Evolutionary conservation across 2,888 invertebrate species (phyloP).

Genomic region (Spilarctia lutea): DNA sequence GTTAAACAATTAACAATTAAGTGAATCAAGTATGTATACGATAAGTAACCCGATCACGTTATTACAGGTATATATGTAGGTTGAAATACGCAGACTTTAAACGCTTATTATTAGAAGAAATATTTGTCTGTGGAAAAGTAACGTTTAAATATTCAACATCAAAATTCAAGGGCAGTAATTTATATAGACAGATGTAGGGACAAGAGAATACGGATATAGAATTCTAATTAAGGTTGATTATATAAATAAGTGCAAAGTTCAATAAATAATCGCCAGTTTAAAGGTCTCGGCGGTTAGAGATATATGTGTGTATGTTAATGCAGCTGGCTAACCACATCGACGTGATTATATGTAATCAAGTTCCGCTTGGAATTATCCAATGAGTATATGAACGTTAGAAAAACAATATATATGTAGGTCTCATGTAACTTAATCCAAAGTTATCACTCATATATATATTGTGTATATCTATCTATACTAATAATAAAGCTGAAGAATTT

Average conservation of each 20-base stretch:
- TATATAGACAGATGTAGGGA: neutral
- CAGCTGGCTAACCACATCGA: constrained; percentile 16
- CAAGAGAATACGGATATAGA: neutral
- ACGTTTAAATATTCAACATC: neutral
- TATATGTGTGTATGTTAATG: constrained; percentile 20
- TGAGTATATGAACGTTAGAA: neutral
- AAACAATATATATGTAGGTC: neutral
- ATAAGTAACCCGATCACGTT: no score
- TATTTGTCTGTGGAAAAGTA: neutral
- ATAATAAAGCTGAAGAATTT: no score
- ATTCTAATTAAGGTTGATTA: neutral
- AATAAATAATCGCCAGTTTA: constrained; percentile 17
- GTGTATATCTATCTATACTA: no score
- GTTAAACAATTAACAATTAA: no score
- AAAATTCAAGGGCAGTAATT: neutral
- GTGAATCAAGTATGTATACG: no score
- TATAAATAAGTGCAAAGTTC: neutral
- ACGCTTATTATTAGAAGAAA: neutral
- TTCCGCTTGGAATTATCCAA: constrained; percentile 24
- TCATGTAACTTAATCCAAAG: neutral
- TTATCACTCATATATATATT: neutral
- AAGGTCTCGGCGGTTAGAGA: constrained; percentile 35
- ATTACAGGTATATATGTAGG: no score
- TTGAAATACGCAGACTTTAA: neutral
- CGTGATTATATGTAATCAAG: constrained; percentile 18